phyloP scores from a whole-genome alignment of 2,888 invertebrate genomes.

The Coleophora deauratella region DNA sequence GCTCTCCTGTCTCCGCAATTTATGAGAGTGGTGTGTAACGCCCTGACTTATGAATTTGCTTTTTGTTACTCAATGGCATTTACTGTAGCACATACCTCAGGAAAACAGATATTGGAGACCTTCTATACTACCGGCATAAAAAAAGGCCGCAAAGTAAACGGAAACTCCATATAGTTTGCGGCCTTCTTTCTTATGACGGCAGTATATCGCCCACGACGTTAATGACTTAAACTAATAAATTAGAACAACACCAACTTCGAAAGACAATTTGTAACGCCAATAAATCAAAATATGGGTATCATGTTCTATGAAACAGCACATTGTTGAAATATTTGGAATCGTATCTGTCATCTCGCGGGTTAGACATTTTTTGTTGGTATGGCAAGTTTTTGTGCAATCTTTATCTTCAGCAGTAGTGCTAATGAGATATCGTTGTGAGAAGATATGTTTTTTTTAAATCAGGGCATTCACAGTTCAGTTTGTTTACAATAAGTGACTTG shows the following conservation, averaged over 20 bases:
- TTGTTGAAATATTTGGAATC: slow-evolving; percentile 66
- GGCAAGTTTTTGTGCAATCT: slow-evolving; percentile 36
- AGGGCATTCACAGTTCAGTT: not conserved
- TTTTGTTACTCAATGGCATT: slow-evolving; percentile 23
- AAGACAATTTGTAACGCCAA: slow-evolving; percentile 64
- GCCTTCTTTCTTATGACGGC: too few relatives aligned
- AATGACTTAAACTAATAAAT: slow-evolving; percentile 36
- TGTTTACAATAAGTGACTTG: too few relatives aligned
- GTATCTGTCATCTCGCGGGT: slow-evolving; percentile 57
- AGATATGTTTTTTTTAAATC: slow-evolving; percentile 7
- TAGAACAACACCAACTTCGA: slow-evolving; percentile 35
- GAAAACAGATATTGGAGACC: slow-evolving; percentile 15
- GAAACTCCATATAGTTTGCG: too few relatives aligned
- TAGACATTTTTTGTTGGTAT: slow-evolving; percentile 39
- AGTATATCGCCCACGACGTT: slow-evolving; percentile 26
- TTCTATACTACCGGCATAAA: too few relatives aligned
- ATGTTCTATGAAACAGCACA: slow-evolving; percentile 60
- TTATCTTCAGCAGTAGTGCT: slow-evolving; percentile 39
- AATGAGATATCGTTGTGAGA: slow-evolving; percentile 43
- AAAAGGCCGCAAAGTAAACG: too few relatives aligned
- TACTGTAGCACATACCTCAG: slow-evolving; percentile 14
- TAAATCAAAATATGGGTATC: slow-evolving; percentile 56
- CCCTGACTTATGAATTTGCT: slow-evolving; percentile 28
- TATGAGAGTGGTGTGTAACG: slow-evolving; percentile 39
- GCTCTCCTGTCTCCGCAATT: slow-evolving; percentile 46